These are phyloP conservation scores for Limosa lapponica DNA, from an alignment of 2,797 vertebrate species.

Conservation along the genomic window DNA sequence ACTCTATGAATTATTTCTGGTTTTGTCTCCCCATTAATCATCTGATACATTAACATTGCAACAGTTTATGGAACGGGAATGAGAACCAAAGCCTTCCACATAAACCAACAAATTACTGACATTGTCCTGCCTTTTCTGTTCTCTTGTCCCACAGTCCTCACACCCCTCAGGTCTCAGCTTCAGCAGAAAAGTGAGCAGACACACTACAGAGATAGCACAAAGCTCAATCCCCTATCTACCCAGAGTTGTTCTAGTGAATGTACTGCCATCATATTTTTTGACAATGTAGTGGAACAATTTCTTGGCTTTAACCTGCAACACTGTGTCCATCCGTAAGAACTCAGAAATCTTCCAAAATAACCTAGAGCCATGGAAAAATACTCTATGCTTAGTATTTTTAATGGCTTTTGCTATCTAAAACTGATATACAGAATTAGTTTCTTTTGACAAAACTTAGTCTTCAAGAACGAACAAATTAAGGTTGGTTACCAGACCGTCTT, in stretches of 20 bases:
- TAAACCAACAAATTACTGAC: background rate
- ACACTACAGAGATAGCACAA: background rate
- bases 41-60: background rate
- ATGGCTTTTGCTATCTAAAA: background rate
- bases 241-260: background rate
- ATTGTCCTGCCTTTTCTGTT: background rate
- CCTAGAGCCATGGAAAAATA: background rate
- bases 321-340: background rate
- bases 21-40: background rate
- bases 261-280: background rate
- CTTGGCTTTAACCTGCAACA: background rate
- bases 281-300: background rate
- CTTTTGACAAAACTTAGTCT: background rate
- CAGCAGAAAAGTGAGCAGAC: background rate
- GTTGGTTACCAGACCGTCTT: background rate
- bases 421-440: background rate
- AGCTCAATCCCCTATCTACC: background rate
- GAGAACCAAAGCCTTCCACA: background rate
- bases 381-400: background rate
- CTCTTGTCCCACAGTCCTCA: background rate
- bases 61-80: background rate
- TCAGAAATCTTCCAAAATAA: background rate
- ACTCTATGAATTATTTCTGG: background rate
- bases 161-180: background rate
- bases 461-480: background rate